These are phyloP conservation scores for Pipistrellus nathusii DNA, from an alignment of 2,797 vertebrate genomes.

Conservation along the genomic window DNA sequence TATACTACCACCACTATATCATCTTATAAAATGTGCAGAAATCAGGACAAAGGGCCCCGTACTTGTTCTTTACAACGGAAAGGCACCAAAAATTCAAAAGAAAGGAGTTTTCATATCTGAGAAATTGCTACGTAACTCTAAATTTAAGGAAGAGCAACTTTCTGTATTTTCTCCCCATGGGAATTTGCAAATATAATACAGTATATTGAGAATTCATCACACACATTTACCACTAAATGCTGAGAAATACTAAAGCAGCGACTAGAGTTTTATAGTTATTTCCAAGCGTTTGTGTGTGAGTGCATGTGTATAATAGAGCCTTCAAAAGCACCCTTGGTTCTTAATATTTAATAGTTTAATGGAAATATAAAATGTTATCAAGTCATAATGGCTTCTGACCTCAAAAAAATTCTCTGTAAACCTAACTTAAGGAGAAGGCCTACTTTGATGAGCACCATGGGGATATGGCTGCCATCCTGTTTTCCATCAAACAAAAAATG, in stretches of 20 bases:
- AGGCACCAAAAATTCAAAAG: slow-evolving; percentile 5
- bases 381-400: background rate
- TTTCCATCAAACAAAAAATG: background rate
- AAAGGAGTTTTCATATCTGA: slow-evolving; percentile 14
- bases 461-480: background rate
- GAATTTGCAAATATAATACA: slow-evolving; percentile 18
- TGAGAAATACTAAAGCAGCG: background rate
- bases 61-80: background rate
- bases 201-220: background rate
- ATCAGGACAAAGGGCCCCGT: background rate
- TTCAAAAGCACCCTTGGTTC: background rate
- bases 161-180: background rate
- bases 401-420: background rate
- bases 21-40: background rate
- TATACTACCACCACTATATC: background rate
- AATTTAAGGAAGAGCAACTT: slow-evolving; percentile 20
- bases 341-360: slow-evolving; percentile 9
- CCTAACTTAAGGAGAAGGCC: background rate
- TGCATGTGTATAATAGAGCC: background rate
- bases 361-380: background rate
- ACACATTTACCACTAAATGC: background rate
- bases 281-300: background rate
- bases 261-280: slow-evolving; percentile 19
- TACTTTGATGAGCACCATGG: background rate
- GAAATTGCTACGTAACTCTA: slow-evolving; percentile 7